Evolutionary conservation across 2,113 vertebrate genomes (phyloP), one percentile per base, ranked within the genome.

Genomic region (Tenrec ecaudatus): DNA sequence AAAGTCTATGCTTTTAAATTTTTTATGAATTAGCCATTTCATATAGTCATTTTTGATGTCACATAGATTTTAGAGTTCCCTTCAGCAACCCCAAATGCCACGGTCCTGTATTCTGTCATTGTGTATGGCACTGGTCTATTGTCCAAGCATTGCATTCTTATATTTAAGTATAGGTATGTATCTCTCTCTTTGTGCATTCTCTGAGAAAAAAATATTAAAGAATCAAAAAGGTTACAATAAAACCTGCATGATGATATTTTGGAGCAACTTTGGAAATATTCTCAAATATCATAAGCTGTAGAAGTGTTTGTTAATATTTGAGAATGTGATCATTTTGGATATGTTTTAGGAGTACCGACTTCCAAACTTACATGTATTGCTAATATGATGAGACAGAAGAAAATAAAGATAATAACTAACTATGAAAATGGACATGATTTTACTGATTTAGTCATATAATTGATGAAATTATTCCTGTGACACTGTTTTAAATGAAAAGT

Each of bases 371-470:
- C 77, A 85, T 90, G 0, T 11, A 12, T 23, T 62, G 58, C 33
- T 73, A 79, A 57, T 85, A 47, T 90, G 20, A 38, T 90, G 19
- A 64, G 53, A 82, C 68, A 60, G 6, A 71, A 73, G 14, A 96
- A 90, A 92, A 84, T 60, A 78, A 40, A 58, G 16, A 12, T 86
- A 25, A 93, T 68, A 77, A 66, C 17, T 83, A 86, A 27, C 27
- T 29, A 73, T 83, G 27, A 76, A 89, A 87, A 0, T 6, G 91
- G 33, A 92, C 12, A 66, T 81, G 89, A 36, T 68, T 43, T 78
- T 58, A 40, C 1, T 82, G 22, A 82, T 64, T 82, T 79, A 64
- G 27, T 83, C 6, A 57, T 16, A 60, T 58, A 75, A 66, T 73
- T 78, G 82, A 60, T 86, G 69, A 88, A 40, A 86, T 77, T 38